phyloP scores from a whole-genome alignment of 1,140 invertebrate genomes.

The Sipha flava region DNA sequence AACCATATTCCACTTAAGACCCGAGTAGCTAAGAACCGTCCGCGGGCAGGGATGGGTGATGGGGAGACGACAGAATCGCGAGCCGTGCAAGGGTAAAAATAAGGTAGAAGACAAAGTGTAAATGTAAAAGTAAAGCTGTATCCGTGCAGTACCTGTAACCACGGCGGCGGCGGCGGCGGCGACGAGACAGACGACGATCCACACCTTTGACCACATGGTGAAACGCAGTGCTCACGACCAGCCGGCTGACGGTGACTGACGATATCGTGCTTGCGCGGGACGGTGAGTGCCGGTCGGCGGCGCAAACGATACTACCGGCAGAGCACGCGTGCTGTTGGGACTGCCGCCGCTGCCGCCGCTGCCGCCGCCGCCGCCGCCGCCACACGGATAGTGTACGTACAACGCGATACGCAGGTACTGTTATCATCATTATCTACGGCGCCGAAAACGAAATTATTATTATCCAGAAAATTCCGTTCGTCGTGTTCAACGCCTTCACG shows the following conservation, averaged over 20 bases:
- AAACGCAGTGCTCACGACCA: not conserved
- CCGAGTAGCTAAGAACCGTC: not conserved
- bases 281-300: not conserved
- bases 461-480: too few species aligned
- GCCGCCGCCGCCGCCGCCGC: not conserved
- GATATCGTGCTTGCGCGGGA: not conserved
- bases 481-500: too few species aligned
- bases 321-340: not conserved
- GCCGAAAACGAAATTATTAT: too few species aligned
- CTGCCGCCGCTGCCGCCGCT: not conserved
- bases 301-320: constrained; percentile 1
- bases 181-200: not conserved
- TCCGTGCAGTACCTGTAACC: not conserved
- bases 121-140: too few species aligned
- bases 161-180: not conserved
- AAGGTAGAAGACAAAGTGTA: too few species aligned
- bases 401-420: too few species aligned
- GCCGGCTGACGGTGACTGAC: not conserved
- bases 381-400: too few species aligned
- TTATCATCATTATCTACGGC: too few species aligned
- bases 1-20: constrained; percentile 10
- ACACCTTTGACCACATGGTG: not conserved
- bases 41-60: too few species aligned
- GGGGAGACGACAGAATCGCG: too few species aligned
- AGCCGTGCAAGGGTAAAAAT: too few species aligned